phyloP scores from a whole-genome alignment of 1,140 invertebrate species.

The Nomia melanderi region DNA sequence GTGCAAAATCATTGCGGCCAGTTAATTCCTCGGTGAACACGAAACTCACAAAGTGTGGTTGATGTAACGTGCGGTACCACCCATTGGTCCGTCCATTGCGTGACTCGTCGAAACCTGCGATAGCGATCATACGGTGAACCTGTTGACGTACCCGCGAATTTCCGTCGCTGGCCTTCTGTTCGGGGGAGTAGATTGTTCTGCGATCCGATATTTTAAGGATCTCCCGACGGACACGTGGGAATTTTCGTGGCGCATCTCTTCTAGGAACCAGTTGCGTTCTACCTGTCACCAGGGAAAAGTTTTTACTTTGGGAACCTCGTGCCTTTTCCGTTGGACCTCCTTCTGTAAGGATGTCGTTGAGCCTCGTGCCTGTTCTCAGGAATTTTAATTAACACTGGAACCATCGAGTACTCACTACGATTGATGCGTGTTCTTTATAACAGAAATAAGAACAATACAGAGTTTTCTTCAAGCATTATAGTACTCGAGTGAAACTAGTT shows the following conservation, averaged over 20 bases:
- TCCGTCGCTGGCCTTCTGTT: too few relatives aligned
- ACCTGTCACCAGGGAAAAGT: constrained; percentile 1
- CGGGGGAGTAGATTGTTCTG: too few relatives aligned
- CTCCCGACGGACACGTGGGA: constrained; percentile 34
- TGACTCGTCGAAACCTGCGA: constrained; percentile 25
- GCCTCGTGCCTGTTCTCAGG: background rate
- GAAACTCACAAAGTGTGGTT: background rate
- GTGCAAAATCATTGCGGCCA: background rate
- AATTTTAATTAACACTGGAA: background rate
- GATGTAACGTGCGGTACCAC: background rate
- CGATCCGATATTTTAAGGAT: constrained; percentile 22
- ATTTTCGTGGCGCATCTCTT: constrained; percentile 18
- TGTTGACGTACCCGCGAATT: background rate
- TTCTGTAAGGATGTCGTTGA: background rate
- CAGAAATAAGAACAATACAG: too few relatives aligned
- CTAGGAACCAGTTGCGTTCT: constrained; percentile 1
- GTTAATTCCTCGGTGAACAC: background rate
- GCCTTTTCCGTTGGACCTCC: background rate
- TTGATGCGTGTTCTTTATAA: too few relatives aligned
- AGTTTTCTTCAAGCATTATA: too few relatives aligned
- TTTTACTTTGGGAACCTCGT: background rate
- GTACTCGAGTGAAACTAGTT: too few relatives aligned
- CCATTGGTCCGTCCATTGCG: constrained; percentile 3
- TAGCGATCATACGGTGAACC: background rate
- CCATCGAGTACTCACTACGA: too few relatives aligned